Conservation (phyloP, 2,113 vertebrate species). For the Furnarius figulus region DNA sequence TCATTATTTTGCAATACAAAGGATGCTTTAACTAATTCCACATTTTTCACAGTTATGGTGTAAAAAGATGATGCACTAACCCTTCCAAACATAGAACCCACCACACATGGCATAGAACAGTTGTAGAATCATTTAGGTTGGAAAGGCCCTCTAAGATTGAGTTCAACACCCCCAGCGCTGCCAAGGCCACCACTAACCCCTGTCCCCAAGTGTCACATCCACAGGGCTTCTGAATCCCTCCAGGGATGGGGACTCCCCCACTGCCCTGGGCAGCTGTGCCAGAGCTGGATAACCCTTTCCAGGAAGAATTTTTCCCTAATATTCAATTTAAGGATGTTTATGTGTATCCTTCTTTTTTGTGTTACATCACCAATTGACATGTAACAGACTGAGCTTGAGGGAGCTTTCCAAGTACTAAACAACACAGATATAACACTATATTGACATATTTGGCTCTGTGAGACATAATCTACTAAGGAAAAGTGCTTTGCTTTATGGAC, state of each 20-base stretch:
- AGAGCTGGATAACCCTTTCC: not conserved
- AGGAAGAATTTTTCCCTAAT: not conserved
- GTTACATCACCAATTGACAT: not conserved
- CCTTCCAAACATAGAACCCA: not conserved
- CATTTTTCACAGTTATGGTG: not conserved
- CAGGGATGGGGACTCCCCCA: not conserved
- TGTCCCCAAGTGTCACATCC: not conserved
- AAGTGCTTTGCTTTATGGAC: not conserved
- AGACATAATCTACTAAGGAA: not conserved
- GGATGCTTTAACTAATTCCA: not conserved
- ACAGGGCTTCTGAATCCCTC: not conserved
- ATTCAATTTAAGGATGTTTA: not conserved
- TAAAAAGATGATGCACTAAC: not conserved
- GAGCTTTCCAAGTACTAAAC: not conserved
- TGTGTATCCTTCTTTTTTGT: not conserved
- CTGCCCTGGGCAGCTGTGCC: not conserved
- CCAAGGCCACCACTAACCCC: not conserved
- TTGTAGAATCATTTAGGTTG: not conserved
- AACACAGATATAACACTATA: not conserved
- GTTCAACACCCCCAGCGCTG: not conserved
- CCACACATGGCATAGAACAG: not conserved
- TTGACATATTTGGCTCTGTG: not conserved
- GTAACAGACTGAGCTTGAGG: not conserved
- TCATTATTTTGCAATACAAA: not conserved
- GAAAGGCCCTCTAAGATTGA: not conserved